A percentile compares a stretch with the other conserved stretches of the same genome.
phyloP scores from a whole-genome alignment of 2,888 invertebrate species.

The Cotesia congregata region DNA sequence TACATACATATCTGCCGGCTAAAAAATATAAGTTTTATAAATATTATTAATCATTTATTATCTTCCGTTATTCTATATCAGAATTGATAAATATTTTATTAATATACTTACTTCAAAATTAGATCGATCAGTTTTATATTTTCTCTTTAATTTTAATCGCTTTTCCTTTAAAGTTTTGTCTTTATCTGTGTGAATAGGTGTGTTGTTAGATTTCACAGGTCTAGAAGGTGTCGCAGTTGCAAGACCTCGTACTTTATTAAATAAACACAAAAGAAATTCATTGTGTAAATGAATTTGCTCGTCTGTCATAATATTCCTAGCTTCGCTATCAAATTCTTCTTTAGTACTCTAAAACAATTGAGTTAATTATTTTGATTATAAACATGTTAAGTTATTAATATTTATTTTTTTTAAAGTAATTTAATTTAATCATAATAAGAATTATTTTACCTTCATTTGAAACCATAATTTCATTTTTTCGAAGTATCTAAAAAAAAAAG shows the following conservation, averaged over 20 bases:
- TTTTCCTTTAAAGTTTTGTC: conserved; percentile 66
- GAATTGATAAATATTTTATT: neutral
- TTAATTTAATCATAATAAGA: conserved; percentile 17
- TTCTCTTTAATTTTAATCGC: conserved; percentile 67
- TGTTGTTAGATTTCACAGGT: conserved; percentile 57
- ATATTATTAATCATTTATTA: neutral
- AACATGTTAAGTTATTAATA: conserved; percentile 20
- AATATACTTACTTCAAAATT: conserved; percentile 70
- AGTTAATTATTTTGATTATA: conserved; percentile 26
- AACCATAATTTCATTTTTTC: conserved; percentile 84
- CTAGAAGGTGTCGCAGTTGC: conserved; percentile 67
- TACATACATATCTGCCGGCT: conserved; percentile 69
- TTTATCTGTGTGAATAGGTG: conserved; percentile 68
- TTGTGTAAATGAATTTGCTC: conserved; percentile 88
- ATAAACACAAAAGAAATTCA: conserved; percentile 83
- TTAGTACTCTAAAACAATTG: conserved; percentile 78
- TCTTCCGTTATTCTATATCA: neutral
- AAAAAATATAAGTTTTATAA: conserved; percentile 6
- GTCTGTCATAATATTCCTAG: conserved; percentile 79
- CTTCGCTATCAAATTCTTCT: conserved; percentile 87
- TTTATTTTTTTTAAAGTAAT: neutral
- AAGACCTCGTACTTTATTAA: conserved; percentile 79
- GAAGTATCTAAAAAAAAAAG: conserved; percentile 73
- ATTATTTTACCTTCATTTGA: conserved; percentile 68
- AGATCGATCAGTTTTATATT: conserved; percentile 68